Evolutionary conservation across 2,797 vertebrate species (phyloP).

Genomic region (Coluber constrictor): DNA sequence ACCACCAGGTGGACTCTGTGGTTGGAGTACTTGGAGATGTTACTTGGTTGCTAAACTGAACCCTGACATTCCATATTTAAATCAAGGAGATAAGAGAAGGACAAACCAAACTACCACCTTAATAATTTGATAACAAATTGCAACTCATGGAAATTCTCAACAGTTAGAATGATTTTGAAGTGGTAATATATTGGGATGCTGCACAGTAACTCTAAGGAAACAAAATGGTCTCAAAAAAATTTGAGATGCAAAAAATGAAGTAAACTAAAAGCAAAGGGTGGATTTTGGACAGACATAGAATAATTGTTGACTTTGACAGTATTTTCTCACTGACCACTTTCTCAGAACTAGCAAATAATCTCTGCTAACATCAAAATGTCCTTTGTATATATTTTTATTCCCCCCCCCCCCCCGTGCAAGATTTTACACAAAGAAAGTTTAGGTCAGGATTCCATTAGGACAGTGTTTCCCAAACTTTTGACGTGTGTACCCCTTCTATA

Average conservation of each 20-base stretch:
- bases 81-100: neutral
- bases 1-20: neutral
- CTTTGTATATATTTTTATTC: slow-evolving; percentile 34
- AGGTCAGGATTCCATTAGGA: slow-evolving; percentile 75
- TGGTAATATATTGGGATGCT: neutral
- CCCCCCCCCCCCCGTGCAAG: slow-evolving; percentile 61
- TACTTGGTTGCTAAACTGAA: neutral
- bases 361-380: slow-evolving; percentile 67
- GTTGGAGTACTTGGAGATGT: neutral
- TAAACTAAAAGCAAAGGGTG: slow-evolving; percentile 89
- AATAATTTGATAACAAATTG: neutral
- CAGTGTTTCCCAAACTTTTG: too few relatives aligned
- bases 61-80: neutral
- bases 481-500: too few relatives aligned
- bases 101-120: neutral
- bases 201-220: neutral
- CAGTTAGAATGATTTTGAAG: neutral
- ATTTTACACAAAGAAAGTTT: slow-evolving; percentile 73
- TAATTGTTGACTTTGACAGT: slow-evolving; percentile 85
- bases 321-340: slow-evolving; percentile 96
- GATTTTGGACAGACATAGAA: slow-evolving; percentile 78
- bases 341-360: slow-evolving; percentile 75
- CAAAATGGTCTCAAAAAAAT: slow-evolving; percentile 28
- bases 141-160: neutral
- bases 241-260: slow-evolving; percentile 86